Evolutionary conservation across 2,113 vertebrate genomes (phyloP), one percentile per base, ranked within the genome.

Genomic region (Indicator maculatus): DNA sequence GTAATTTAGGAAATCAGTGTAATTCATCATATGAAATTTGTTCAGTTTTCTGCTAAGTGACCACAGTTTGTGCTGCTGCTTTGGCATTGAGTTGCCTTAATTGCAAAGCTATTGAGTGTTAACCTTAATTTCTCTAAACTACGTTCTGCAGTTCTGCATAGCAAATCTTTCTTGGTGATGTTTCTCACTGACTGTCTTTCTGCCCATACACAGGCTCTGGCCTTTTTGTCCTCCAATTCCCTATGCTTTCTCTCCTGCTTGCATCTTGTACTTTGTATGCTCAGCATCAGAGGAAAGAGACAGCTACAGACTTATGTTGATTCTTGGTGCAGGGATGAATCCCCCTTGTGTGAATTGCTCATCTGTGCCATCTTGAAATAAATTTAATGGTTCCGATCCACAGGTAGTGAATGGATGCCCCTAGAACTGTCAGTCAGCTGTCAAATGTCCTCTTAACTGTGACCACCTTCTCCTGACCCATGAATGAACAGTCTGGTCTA

Each of bases 201-300:
- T 58, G 28, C 30, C 36, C 27, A 7, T 28, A 19, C 31, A 9
- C 20, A 33, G 45, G n/a, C 21, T 89, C 33, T 79, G 38, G 27
- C 24, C 11, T 41, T 86, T 80, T 77, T 64, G 19, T 28, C 55
- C 77, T 71, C 26, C 20, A 19, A 21, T 36, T 67, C 38, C n/a
- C 44, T 10, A 0, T 11, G 28, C 26, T 74, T 52, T 67, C n/a
- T 82, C 6, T 50, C 38, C 53, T 50, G 17, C n/a, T 74, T 45
- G 36, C 26, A 10, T 11, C 38, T 83, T 60, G 36, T 9, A 2
- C 19, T 66, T 77, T 56, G 33, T 36, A 24, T 0, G 0, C 16
- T 59, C 27, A 67, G 21, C 41, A n/a, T 47, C 73, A 71, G 23
- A 64, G 65, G 20, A 41, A 69, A 53, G 56, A 38, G 20, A 4